Evolutionary conservation across 2,797 vertebrate species (phyloP).

Genomic region (Cyclopterus lumpus): DNA sequence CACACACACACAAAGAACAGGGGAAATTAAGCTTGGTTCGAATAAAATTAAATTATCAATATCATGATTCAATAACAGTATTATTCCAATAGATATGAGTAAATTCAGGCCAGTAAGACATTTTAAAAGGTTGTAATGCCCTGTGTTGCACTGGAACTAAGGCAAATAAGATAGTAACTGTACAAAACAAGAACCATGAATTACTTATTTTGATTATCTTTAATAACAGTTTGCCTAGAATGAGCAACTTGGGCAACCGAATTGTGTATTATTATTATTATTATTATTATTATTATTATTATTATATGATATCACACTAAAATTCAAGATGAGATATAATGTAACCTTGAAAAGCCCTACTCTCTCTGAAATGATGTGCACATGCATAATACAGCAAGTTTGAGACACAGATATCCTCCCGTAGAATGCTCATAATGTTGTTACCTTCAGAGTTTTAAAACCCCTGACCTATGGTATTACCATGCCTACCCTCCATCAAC

Average conservation of each 20-base stretch:
- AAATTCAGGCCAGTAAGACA: background rate
- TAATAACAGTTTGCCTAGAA: background rate
- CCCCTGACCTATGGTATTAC: slow-evolving; percentile 54
- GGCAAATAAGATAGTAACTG: too few species aligned
- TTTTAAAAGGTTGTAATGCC: background rate
- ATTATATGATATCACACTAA: background rate
- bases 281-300: too few species aligned
- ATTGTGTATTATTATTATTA: background rate
- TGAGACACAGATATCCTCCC: slow-evolving; percentile 6
- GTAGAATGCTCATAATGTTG: slow-evolving; percentile 19
- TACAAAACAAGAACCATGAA: background rate
- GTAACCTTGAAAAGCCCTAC: background rate
- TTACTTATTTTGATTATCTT: background rate
- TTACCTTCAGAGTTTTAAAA: slow-evolving; percentile 29
- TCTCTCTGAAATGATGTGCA: background rate
- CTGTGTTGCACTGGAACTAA: background rate
- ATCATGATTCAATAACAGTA: background rate
- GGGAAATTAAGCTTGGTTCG: background rate
- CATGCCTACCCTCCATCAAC: slow-evolving; percentile 45
- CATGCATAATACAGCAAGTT: background rate
- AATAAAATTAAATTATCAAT: background rate
- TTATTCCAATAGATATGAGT: background rate
- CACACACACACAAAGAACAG: background rate
- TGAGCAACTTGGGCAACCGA: background rate
- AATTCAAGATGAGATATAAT: background rate